Percentiles rank a stretch among this genome's conserved stretches.
Conservation (phyloP, 2,113 vertebrate genomes). For the Murina feae region DNA sequence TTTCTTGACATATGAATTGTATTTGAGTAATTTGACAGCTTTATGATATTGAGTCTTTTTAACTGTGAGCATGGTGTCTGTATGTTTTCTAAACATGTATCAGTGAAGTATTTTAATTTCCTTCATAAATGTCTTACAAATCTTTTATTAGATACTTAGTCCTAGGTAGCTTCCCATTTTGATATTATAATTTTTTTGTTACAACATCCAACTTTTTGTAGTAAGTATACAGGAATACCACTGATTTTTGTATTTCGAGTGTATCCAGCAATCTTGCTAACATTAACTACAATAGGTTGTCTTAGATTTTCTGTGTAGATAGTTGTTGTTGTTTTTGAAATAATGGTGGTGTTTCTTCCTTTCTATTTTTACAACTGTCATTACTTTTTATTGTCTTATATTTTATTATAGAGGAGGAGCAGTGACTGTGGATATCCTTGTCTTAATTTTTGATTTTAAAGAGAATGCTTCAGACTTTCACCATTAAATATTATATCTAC, state of each 20-base stretch:
- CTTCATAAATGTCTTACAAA: background rate
- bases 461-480: background rate
- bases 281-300: background rate
- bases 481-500: background rate
- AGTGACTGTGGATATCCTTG: background rate
- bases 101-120: background rate
- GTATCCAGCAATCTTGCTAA: background rate
- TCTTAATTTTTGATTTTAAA: background rate
- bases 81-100: background rate
- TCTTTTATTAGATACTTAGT: constrained; percentile 2
- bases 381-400: constrained; percentile 15
- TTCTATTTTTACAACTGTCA: background rate
- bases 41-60: background rate
- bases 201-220: background rate
- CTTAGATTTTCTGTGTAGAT: background rate
- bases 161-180: background rate
- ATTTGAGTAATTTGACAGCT: background rate
- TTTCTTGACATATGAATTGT: background rate
- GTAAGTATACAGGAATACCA: background rate
- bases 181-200: background rate
- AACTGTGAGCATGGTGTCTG: background rate
- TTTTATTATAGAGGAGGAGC: background rate
- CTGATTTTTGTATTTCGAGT: background rate
- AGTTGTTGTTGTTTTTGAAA: background rate
- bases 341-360: background rate